Evolutionary conservation across 2,888 invertebrate species (phyloP).

Genomic region (Callimorpha dominula): DNA sequence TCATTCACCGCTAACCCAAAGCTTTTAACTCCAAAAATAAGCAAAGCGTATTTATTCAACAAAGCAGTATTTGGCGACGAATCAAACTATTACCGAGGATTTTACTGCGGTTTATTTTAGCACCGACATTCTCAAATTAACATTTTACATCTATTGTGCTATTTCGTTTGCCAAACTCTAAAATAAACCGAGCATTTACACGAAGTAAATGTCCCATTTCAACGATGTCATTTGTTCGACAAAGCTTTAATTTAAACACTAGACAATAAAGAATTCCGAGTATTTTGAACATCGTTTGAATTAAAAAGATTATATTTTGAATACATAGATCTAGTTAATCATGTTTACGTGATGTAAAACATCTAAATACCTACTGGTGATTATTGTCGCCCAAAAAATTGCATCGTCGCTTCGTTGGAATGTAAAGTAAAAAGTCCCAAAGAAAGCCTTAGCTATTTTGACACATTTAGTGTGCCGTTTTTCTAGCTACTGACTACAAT

Average conservation of each 20-base stretch:
- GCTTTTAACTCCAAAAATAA: not conserved
- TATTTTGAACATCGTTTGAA: not conserved
- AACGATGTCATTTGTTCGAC: not conserved
- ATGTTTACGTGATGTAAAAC: not conserved
- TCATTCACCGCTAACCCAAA: not conserved
- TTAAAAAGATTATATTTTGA: not conserved
- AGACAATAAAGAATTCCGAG: not conserved
- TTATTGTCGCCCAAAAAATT: not conserved
- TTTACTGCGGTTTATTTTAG: not conserved
- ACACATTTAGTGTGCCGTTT: not conserved
- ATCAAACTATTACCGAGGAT: not conserved
- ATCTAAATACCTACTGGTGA: not conserved
- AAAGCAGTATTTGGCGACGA: not conserved
- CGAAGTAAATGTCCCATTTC: not conserved
- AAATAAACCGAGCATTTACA: not conserved
- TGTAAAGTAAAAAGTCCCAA: not conserved
- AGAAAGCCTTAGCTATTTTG: not conserved
- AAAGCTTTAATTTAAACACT: not conserved
- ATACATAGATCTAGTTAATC: not conserved
- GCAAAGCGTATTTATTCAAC: not conserved
- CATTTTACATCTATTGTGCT: not conserved
- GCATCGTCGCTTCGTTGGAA: no score
- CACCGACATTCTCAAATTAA: not conserved
- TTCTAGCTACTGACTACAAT: not conserved
- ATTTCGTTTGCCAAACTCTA: not conserved